phyloP scores from a whole-genome alignment of 2,888 invertebrate species.

The Philereme vetulata region DNA sequence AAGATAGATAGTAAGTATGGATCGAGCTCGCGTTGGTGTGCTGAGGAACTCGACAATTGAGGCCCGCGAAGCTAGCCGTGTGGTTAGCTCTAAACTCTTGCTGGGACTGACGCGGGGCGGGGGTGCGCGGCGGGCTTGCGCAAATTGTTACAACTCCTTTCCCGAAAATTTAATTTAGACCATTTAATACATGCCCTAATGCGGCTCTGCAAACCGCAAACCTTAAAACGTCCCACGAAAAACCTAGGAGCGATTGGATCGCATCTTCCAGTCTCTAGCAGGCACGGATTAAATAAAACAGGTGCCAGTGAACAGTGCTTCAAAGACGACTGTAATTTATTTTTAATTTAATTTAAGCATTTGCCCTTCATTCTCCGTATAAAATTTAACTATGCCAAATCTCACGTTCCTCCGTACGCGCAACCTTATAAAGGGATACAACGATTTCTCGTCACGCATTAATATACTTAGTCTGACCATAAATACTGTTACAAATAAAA shows the following conservation, averaged over 20 bases:
- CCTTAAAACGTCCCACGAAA: conserved; percentile 1
- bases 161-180: conserved; percentile 14
- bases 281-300: too few relatives aligned
- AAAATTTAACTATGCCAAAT: too few relatives aligned
- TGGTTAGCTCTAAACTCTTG: neutral
- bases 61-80: conserved; percentile 9
- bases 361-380: too few relatives aligned
- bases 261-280: too few relatives aligned
- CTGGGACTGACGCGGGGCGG: conserved; percentile 4
- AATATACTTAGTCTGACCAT: too few relatives aligned
- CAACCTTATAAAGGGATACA: too few relatives aligned
- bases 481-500: too few relatives aligned
- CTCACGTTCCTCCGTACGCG: too few relatives aligned
- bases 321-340: too few relatives aligned
- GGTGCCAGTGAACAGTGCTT: too few relatives aligned
- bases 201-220: conserved; percentile 14
- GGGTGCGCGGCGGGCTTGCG: conserved; percentile 21
- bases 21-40: neutral
- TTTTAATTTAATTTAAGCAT: too few relatives aligned
- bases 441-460: too few relatives aligned
- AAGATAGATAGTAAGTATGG: neutral
- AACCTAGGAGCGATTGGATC: neutral
- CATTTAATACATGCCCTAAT: conserved; percentile 13
- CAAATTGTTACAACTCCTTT: conserved; percentile 14
- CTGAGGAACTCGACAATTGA: neutral